phyloP scores from a whole-genome alignment of 2,113 vertebrate genomes.

The Amphilophus citrinellus region DNA sequence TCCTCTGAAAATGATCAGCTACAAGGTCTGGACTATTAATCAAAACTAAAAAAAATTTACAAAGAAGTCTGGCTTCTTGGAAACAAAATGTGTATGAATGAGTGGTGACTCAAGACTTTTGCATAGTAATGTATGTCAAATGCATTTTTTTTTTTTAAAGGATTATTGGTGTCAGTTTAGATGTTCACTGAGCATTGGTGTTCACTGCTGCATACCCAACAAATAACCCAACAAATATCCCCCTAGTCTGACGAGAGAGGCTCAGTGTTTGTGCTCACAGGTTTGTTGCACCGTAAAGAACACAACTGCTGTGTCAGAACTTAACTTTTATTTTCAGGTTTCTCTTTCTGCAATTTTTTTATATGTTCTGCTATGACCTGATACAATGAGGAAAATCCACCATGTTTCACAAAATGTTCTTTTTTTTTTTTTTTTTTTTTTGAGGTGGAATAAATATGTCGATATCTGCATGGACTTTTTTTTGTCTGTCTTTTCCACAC shows the following conservation, averaged over 20 bases:
- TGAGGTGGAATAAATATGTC: slow-evolving; percentile 72
- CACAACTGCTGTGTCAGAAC: slow-evolving; percentile 19
- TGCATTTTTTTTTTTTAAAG: not conserved
- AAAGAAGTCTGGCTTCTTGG: not conserved
- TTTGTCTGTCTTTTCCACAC: not conserved
- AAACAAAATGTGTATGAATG: not conserved
- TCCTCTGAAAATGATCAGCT: not conserved
- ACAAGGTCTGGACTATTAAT: not conserved
- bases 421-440: slow-evolving; percentile 62
- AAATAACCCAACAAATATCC: slow-evolving; percentile 16
- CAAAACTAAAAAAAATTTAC: not conserved
- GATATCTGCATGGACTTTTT: slow-evolving; percentile 62
- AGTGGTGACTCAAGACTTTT: not conserved
- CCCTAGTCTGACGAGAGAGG: not conserved
- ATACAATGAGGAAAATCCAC: slow-evolving; percentile 49
- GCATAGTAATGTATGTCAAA: not conserved
- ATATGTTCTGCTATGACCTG: slow-evolving; percentile 19
- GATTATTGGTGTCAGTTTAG: not conserved
- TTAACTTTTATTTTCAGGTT: slow-evolving; percentile 21
- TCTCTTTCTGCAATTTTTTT: slow-evolving; percentile 34
- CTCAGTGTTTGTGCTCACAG: slow-evolving; percentile 25
- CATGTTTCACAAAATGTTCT: slow-evolving; percentile 64
- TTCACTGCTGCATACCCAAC: slow-evolving; percentile 36
- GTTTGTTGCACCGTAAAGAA: slow-evolving; percentile 20
- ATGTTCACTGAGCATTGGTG: slow-evolving; percentile 13